Base-by-base conservation (phyloP, 2,888 invertebrate species). In the Drosophila buzzatii region DNA sequence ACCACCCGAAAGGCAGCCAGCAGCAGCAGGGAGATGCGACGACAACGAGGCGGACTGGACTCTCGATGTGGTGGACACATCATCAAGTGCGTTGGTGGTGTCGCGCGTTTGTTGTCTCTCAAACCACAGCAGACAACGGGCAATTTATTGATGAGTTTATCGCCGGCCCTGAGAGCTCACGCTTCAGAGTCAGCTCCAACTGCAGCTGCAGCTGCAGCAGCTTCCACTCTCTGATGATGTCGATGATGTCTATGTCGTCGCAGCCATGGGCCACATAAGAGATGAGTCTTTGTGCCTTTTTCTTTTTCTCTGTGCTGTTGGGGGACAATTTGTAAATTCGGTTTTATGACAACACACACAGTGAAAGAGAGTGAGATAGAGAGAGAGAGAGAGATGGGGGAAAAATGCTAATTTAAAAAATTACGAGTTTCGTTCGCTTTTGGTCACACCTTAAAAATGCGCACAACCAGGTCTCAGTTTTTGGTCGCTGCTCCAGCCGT, bases 91-190 rank as follows among this genome's bases (percentile, higher is more conserved):
- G 79, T 79, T 82, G 79, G 70, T 79, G 67, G 60, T 70, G 73
- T 57, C 59, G 52, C 37, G 37, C 55, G 47, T 12, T 71, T 65
- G 35, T 47, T 47, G 44, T 44, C 56, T 55, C 31, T 76, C 65
- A 58, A 37, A 81, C 71, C 79, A 59, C 74, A 64, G 45, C 49
- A 65, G 81, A 83, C 71, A 51, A 33, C 7, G 7, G 80, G 91
- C 92, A 91, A 91, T 91, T 91, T 91, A 92, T 91, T 92, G 92
- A 91, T 90, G 92, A 91, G 91, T 92, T 92, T 91, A 92, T 91
- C 91, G 91, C 90, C 87, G 82, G 79, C 67, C 42, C 59, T 51
- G 44, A 42, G 31, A 51, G 49, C 49, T n/a, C 27, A 23, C 44
- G 33, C 55, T 39, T 7, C 7, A 16, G 14, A 16, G 6, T 0